phyloP scores from a whole-genome alignment of 1,140 invertebrate genomes.

The Holotrichia oblita region DNA sequence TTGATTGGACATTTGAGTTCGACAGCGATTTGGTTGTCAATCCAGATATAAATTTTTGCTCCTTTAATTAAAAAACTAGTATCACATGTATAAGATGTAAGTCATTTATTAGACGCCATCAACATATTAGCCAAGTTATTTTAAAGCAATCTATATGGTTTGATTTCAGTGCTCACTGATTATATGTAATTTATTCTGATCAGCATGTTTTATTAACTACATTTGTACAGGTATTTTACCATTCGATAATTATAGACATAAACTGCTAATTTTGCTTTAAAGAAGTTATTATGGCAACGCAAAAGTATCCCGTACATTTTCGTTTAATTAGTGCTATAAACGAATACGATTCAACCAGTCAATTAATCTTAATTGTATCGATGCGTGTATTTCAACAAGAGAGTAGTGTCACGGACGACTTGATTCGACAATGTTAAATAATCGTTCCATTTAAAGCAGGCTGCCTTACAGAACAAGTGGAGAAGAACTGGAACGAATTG shows the following conservation, averaged over 20 bases:
- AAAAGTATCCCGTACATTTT: not conserved
- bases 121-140: too few species aligned
- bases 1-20: too few species aligned
- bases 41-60: too few species aligned
- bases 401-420: conserved; percentile 5
- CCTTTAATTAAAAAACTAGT: too few species aligned
- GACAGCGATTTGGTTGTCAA: too few species aligned
- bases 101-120: too few species aligned
- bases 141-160: too few species aligned
- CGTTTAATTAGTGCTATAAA: not conserved
- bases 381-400: not conserved
- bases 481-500: not conserved
- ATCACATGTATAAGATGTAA: too few species aligned
- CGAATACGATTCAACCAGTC: not conserved
- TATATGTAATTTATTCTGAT: not conserved
- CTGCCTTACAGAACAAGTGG: not conserved
- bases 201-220: not conserved
- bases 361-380: conserved; percentile 3
- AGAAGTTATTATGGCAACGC: not conserved
- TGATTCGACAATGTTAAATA: conserved; percentile 17
- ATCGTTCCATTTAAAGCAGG: not conserved
- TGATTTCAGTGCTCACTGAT: too few species aligned
- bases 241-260: not conserved
- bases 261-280: not conserved
- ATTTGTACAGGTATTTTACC: not conserved